A percentile compares a stretch with the other conserved stretches of the same genome.
These are phyloP conservation scores for Echinarachnius parma DNA, from an alignment of 53 echinoderm and acorn worm species.

Conservation along the genomic window DNA sequence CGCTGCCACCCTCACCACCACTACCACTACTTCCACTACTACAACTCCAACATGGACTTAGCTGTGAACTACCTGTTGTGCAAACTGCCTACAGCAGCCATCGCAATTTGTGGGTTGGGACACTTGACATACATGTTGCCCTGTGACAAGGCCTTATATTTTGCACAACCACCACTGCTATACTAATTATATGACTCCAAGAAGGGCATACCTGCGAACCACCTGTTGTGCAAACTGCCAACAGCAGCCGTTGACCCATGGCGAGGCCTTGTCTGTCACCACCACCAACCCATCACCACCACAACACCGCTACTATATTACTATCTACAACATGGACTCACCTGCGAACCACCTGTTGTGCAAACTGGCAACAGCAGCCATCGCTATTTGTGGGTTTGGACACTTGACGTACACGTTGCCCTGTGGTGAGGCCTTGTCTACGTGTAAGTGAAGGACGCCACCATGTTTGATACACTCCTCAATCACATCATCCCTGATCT, in stretches of 20 bases:
- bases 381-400: conserved; percentile 72
- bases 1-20: neutral
- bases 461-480: conserved; percentile 89
- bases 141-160: conserved; percentile 71
- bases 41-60: conserved; percentile 29
- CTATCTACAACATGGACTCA: conserved; percentile 28
- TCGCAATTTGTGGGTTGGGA: conserved; percentile 72
- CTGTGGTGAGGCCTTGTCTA: conserved; percentile 84
- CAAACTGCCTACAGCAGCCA: conserved; percentile 74
- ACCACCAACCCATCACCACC: neutral
- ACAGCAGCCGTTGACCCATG: conserved; percentile 89
- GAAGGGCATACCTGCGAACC: conserved; percentile 85
- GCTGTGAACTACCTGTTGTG: conserved; percentile 99
- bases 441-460: conserved; percentile 86
- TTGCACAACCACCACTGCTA: neutral
- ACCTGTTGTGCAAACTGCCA: conserved; percentile 80
- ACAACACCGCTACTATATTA: neutral
- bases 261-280: conserved; percentile 56
- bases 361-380: conserved; percentile 74
- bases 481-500: conserved; percentile 74
- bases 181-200: too few species aligned
- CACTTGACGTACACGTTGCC: conserved; percentile 98
- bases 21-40: neutral
- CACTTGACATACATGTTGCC: conserved; percentile 98
- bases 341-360: conserved; percentile 99